phyloP scores from a whole-genome alignment of 2,888 invertebrate species.

The Xiphydria camelus region DNA sequence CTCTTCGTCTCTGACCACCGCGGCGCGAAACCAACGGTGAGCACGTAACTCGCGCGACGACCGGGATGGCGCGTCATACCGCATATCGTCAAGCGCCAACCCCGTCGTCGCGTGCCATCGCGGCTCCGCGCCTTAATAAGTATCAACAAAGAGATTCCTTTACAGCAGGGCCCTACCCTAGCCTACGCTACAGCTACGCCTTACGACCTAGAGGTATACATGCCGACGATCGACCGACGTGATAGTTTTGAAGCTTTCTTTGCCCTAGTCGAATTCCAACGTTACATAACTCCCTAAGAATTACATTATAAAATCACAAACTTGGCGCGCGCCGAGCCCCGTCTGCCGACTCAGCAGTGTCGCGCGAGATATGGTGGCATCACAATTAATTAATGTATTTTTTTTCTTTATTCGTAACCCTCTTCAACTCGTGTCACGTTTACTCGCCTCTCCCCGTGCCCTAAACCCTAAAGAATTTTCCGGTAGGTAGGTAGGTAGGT shows the following conservation, averaged over 20 bases:
- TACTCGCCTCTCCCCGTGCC: constrained; percentile 1
- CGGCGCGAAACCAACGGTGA: neutral
- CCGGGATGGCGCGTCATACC: too few relatives aligned
- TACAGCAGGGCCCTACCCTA: constrained; percentile 49
- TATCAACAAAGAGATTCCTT: constrained; percentile 57
- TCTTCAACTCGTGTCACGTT: constrained; percentile 4
- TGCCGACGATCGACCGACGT: constrained; percentile 47
- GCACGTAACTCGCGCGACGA: constrained; percentile 3
- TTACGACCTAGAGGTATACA: constrained; percentile 57
- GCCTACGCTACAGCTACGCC: constrained; percentile 50
- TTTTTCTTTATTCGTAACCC: constrained; percentile 6
- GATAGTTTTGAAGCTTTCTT: constrained; percentile 14
- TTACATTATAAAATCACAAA: constrained; percentile 58
- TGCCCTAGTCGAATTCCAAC: constrained; percentile 15
- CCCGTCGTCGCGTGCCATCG: too few relatives aligned
- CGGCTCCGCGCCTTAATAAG: constrained; percentile 37
- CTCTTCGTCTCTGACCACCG: neutral
- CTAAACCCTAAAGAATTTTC: constrained; percentile 1
- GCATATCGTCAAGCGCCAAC: too few relatives aligned
- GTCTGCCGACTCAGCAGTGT: constrained; percentile 59
- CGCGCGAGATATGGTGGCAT: constrained; percentile 82
- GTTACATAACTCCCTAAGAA: constrained; percentile 48
- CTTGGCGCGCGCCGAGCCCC: constrained; percentile 56
- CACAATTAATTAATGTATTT: constrained; percentile 62
- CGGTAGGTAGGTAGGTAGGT: constrained; percentile 4